Base-by-base conservation (phyloP, 2,113 vertebrate species). In the Sebastes schlegelii region DNA sequence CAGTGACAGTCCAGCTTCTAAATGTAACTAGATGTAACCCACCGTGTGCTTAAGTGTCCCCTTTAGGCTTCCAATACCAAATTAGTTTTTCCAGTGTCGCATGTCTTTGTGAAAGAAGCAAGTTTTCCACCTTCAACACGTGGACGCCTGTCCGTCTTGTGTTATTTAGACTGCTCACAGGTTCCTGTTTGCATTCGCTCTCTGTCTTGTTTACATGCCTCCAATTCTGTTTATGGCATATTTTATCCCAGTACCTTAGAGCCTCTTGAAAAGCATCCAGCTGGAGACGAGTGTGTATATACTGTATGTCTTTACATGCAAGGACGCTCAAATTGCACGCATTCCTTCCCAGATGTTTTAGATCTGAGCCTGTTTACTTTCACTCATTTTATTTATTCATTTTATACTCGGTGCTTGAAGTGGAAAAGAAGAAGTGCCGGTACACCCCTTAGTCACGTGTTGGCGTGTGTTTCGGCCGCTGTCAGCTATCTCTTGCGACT, bases 181-280 rank as follows among this genome's bases (percentile, higher is more conserved):
- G 57, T 12, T 84, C 57, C 78, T 91, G 82, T 91, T 90, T 88
- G 79, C 76, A 80, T 86, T 88, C 77, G 52, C 60, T 76, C 17
- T 63, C 67, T 7, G 26, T 68, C 40, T 77, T 86, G 80, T 90
- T 91, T 91, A 90, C 86, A 86, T 82, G 73, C 74, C 71, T 78
- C 40, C 26, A n/a, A 55, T 72, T 76, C 78, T 78, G 68, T 82
- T 34, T 82, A 48, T 76, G 86, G 80, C 80, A 83, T 88, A 82
- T 83, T 78, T 79, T 62, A 83, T 71, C 64, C 80, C 61, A 81
- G 58, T 80, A 85, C 54, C 63, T 85, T 46, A 57, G 23, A 58
- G 49, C 74, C 48, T 82, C 67, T 87, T 42, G 65, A 86, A 83
- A 87, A 60, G 60, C 72, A 45, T 82, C 79, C 86, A 86, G 83